Percentiles rank a stretch among this genome's conserved stretches.
phyloP scores from a whole-genome alignment of 2,113 vertebrate species.

The Cathartes aura region DNA sequence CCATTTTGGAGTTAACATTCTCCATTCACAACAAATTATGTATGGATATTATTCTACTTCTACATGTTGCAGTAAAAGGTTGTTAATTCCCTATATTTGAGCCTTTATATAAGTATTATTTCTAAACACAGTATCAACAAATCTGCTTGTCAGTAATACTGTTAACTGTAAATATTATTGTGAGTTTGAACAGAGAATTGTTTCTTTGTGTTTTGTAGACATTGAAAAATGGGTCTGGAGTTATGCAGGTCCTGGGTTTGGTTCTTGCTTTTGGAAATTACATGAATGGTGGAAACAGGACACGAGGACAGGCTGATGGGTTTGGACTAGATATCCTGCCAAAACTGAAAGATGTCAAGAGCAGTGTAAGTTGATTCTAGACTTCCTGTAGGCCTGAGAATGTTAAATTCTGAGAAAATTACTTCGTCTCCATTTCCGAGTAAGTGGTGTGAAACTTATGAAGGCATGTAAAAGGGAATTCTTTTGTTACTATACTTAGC shows the following conservation, averaged over 20 bases:
- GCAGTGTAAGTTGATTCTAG: constrained; percentile 86
- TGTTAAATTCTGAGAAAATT: not conserved
- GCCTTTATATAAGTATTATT: not conserved
- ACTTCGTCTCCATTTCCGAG: not conserved
- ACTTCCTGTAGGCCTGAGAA: not conserved
- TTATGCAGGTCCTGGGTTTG: constrained; percentile 88
- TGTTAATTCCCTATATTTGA: not conserved
- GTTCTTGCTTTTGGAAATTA: constrained; percentile 98
- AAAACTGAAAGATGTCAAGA: constrained; percentile 97
- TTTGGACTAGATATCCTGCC: constrained; percentile 95
- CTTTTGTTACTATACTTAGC: not conserved
- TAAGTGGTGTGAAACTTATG: not conserved
- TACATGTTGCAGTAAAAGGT: rapidly evolving
- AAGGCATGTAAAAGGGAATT: not conserved
- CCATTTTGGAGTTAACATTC: not conserved
- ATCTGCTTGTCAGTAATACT: not conserved
- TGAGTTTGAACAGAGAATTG: not conserved
- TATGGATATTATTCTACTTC: not conserved
- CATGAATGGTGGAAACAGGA: constrained; percentile 97
- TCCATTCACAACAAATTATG: not conserved
- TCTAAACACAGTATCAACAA: not conserved
- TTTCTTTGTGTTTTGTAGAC: constrained; percentile 71
- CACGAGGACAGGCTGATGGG: constrained; percentile 94
- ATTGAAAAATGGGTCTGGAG: constrained; percentile 83
- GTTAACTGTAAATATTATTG: not conserved